Percentiles rank a stretch among this genome's conserved stretches.
phyloP scores from a whole-genome alignment of 2,797 vertebrate species.

The Dromococcyx pavoninus region DNA sequence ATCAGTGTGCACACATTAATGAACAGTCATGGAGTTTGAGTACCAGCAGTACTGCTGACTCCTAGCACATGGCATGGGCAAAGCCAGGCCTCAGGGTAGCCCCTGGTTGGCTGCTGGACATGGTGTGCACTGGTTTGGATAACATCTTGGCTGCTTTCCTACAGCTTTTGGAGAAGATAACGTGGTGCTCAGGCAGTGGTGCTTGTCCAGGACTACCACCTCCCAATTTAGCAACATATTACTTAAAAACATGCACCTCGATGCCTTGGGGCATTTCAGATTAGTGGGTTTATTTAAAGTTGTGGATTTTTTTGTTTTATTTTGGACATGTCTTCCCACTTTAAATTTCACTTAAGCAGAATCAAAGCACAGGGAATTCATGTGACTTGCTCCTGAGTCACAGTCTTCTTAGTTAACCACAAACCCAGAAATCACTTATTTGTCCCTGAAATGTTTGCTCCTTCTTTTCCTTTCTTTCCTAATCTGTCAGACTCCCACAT shows the following conservation, averaged over 20 bases:
- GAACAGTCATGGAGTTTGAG: neutral
- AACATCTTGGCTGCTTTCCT: neutral
- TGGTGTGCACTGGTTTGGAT: neutral
- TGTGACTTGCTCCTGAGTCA: neutral
- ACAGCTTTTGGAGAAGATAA: neutral
- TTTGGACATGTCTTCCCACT: neutral
- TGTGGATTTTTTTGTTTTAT: neutral
- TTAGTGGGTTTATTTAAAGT: neutral
- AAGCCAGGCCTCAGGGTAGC: neutral
- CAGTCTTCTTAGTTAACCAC: neutral
- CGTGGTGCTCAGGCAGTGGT: neutral
- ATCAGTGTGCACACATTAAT: neutral
- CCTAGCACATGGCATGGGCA: neutral
- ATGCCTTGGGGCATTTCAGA: neutral
- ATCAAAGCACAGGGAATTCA: neutral
- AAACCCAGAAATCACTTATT: neutral
- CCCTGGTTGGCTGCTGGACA: rapidly evolving
- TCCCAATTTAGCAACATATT: neutral
- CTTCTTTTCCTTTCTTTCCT: neutral
- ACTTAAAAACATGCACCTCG: neutral
- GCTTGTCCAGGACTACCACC: neutral
- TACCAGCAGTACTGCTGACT: neutral
- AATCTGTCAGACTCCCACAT: neutral
- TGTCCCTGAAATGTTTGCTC: constrained; percentile 21
- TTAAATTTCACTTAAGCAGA: neutral